Conservation (phyloP, 2,797 vertebrate species). For the Protosalanx chinensis region DNA sequence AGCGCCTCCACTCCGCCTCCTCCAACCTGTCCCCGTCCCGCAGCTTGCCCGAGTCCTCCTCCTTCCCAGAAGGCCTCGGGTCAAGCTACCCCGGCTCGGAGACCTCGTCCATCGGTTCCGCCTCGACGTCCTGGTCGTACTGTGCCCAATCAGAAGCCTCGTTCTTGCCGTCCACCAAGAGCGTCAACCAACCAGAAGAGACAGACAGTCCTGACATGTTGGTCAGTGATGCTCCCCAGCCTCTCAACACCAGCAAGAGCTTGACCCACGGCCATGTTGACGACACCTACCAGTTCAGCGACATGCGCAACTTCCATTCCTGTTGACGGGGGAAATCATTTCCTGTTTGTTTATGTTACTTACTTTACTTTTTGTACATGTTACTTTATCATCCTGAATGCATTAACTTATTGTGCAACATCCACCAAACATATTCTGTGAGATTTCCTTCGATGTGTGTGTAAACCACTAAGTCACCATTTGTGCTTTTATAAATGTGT, state of each 20-base stretch:
- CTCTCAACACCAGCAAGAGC: constrained; percentile 57
- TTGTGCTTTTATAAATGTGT: not conserved
- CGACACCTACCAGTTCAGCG: constrained; percentile 61
- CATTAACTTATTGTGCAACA: constrained; percentile 6
- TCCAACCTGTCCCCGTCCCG: constrained; percentile 49
- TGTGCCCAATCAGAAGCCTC: constrained; percentile 21
- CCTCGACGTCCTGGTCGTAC: constrained; percentile 43
- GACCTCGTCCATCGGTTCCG: constrained; percentile 42
- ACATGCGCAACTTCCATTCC: constrained; percentile 61
- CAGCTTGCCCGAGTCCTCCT: constrained; percentile 43
- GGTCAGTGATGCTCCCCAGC: constrained; percentile 34
- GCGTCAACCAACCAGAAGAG: constrained; percentile 74
- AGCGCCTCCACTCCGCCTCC: constrained; percentile 29
- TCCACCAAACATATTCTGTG: not conserved
- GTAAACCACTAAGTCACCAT: not conserved
- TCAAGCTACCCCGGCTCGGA: constrained; percentile 11
- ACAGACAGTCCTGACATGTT: constrained; percentile 55
- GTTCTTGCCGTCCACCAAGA: constrained; percentile 12
- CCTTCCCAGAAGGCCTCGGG: constrained; percentile 41
- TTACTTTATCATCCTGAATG: not conserved
- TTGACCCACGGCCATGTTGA: constrained; percentile 49
- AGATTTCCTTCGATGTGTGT: not conserved
- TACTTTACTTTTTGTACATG: not conserved
- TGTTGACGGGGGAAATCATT: constrained; percentile 25
- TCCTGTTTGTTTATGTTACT: not conserved